Conservation (phyloP, 2,888 invertebrate genomes). For the Bruchidius siliquastri region DNA sequence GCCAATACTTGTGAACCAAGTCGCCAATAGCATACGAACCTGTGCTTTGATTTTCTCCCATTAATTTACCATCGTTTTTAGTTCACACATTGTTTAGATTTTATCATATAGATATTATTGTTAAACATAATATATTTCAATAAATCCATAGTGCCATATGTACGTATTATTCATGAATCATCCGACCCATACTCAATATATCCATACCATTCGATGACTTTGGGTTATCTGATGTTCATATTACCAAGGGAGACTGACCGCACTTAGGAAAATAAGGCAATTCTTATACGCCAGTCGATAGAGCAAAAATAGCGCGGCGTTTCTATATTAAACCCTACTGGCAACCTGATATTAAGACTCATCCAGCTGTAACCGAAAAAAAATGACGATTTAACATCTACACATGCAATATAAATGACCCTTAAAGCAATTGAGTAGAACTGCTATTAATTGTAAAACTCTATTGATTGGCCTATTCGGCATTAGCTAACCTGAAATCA, state of each 20-base stretch:
- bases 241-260: background rate
- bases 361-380: too few species aligned
- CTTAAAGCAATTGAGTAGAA: too few species aligned
- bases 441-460: too few species aligned
- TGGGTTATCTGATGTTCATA: background rate
- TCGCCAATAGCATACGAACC: background rate
- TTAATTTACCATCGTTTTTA: background rate
- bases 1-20: background rate
- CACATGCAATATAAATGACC: too few species aligned
- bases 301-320: background rate
- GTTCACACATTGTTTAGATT: background rate
- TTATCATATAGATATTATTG: background rate
- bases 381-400: too few species aligned
- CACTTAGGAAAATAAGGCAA: background rate
- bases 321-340: too few species aligned
- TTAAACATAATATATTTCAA: conserved; percentile 27
- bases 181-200: conserved; percentile 15
- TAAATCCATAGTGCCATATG: conserved; percentile 50
- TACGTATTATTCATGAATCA: conserved; percentile 40
- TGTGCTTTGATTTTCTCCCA: background rate
- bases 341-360: too few species aligned
- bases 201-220: background rate
- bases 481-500: background rate
- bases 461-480: background rate
- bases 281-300: background rate